Conservation (phyloP, 2,113 vertebrate species). For the Thymallus thymallus region DNA sequence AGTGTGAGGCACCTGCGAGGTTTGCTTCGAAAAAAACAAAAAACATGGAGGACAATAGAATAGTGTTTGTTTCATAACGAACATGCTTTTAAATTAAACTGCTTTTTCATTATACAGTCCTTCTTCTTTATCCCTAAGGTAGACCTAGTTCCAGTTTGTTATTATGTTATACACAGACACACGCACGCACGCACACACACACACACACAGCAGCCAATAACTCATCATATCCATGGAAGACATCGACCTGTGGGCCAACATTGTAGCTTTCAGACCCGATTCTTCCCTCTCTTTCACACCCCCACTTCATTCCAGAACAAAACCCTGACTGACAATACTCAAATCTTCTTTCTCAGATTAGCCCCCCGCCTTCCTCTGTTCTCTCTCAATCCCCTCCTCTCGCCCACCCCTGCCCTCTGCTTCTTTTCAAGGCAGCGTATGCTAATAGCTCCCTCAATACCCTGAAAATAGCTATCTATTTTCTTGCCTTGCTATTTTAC, state of each 20-base stretch:
- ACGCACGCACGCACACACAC: too few relatives aligned
- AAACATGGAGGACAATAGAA: too few relatives aligned
- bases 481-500: constrained; percentile 62
- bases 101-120: too few relatives aligned
- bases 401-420: constrained; percentile 19
- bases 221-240: constrained; percentile 53
- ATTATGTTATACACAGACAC: too few relatives aligned
- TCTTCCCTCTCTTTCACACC: constrained; percentile 67
- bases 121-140: too few relatives aligned
- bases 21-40: too few relatives aligned
- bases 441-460: constrained; percentile 68
- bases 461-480: constrained; percentile 69
- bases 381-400: constrained; percentile 3
- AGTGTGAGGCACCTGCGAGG: not conserved
- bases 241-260: constrained; percentile 67
- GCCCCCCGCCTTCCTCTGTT: constrained; percentile 36
- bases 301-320: constrained; percentile 72
- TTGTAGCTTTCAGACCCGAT: constrained; percentile 68
- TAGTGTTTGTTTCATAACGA: too few relatives aligned
- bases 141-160: too few relatives aligned
- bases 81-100: too few relatives aligned
- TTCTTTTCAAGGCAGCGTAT: constrained; percentile 70
- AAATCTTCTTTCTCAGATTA: constrained; percentile 77
- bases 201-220: constrained; percentile 4
- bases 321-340: constrained; percentile 71